These are phyloP conservation scores for Apogon hyalosoma DNA, from an alignment of 2,797 vertebrate species.

Conservation along the genomic window DNA sequence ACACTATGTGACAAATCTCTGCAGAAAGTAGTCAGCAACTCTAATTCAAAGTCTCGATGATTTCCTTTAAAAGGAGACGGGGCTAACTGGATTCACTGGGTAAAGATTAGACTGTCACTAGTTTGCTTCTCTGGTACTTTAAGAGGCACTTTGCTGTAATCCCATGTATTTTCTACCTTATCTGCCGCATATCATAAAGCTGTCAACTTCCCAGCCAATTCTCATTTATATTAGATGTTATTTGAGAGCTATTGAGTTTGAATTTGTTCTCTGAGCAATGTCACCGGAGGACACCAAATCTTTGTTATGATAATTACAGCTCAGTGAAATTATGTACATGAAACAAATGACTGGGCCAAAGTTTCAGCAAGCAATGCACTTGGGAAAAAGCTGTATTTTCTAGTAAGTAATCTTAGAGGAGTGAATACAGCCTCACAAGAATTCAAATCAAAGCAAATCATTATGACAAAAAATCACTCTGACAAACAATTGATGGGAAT, in stretches of 20 bases:
- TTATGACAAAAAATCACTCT: constrained; percentile 22
- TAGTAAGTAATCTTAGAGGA: constrained; percentile 48
- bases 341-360: constrained; percentile 72
- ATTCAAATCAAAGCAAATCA: constrained; percentile 55
- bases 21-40: constrained; percentile 6
- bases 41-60: not conserved
- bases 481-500: constrained; percentile 25
- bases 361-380: constrained; percentile 58
- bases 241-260: constrained; percentile 69
- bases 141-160: constrained; percentile 45
- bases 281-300: constrained; percentile 74
- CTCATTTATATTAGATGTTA: constrained; percentile 67
- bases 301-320: constrained; percentile 77
- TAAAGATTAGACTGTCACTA: constrained; percentile 35
- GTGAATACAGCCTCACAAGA: constrained; percentile 47
- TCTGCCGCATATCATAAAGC: constrained; percentile 66
- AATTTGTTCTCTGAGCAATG: constrained; percentile 69
- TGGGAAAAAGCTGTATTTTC: constrained; percentile 58
- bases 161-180: constrained; percentile 45
- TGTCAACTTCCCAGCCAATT: constrained; percentile 61
- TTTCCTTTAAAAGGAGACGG: constrained; percentile 24
- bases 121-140: constrained; percentile 28
- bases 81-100: constrained; percentile 35
- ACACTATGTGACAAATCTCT: constrained; percentile 10
- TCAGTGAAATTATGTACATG: constrained; percentile 75